Evolutionary conservation across 92 coral and sea anemone species (phyloP).

Genomic region (Phenganax subtilis): DNA sequence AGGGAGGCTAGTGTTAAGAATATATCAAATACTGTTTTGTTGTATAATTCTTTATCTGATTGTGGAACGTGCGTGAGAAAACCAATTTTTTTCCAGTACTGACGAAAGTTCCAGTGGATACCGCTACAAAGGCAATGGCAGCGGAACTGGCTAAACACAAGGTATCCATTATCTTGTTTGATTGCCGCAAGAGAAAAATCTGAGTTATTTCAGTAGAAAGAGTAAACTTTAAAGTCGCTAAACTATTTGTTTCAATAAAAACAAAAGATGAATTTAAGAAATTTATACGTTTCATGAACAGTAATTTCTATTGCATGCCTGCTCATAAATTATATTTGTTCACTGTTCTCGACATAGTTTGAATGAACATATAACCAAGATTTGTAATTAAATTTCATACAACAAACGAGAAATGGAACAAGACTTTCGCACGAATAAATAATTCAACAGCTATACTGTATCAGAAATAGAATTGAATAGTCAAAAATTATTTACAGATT

Average conservation of each 20-base stretch:
- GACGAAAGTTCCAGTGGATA: conserved; percentile 29
- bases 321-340: no score
- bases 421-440: not conserved
- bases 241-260: no score
- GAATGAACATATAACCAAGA: not conserved
- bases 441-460: not conserved
- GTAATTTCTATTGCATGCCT: no score
- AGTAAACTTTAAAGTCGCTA: no score
- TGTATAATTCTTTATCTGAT: not conserved
- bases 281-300: no score
- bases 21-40: not conserved
- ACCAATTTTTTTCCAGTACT: not conserved
- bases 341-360: no score
- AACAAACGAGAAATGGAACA: not conserved
- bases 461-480: no score
- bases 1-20: no score
- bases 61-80: not conserved
- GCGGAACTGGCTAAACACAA: conserved; percentile 33
- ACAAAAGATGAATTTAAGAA: no score
- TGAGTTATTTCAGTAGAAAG: no score
- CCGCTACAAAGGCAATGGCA: conserved; percentile 4
- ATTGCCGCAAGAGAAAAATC: not conserved
- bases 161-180: not conserved
- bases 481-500: no score
- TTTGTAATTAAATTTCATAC: not conserved